Evolutionary conservation across 2,888 invertebrate species (phyloP).

Genomic region (Nymphalis c-album): DNA sequence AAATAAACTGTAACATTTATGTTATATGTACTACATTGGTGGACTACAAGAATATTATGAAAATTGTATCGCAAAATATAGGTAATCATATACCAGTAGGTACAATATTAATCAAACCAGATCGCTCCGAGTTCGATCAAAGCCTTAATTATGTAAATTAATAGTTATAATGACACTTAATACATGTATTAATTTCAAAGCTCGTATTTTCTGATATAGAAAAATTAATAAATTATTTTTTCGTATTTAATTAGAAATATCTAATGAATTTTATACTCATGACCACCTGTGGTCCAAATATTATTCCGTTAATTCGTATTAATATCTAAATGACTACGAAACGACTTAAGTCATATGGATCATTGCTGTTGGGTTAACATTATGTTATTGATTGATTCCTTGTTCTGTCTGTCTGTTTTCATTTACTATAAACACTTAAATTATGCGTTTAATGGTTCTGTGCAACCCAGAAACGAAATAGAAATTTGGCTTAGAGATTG

Average conservation of each 20-base stretch:
- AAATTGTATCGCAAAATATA: not conserved
- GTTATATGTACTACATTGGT: no score
- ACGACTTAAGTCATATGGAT: not conserved
- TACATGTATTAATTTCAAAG: constrained; percentile 20
- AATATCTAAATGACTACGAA: not conserved
- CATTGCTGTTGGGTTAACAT: no score
- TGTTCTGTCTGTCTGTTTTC: no score
- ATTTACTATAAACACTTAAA: no score
- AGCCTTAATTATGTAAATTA: constrained; percentile 22
- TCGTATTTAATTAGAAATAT: constrained; percentile 16
- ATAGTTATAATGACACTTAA: constrained; percentile 21
- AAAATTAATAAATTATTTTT: constrained; percentile 23
- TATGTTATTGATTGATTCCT: no score
- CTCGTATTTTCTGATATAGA: constrained; percentile 11
- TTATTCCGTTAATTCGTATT: constrained; percentile 7
- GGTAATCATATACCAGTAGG: not conserved
- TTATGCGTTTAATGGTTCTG: no score
- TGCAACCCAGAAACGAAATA: no score
- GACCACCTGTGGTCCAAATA: constrained; percentile 24
- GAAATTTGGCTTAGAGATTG: no score
- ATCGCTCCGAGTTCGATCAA: not conserved
- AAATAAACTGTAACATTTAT: no score
- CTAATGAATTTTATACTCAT: constrained; percentile 8
- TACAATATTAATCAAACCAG: constrained; percentile 10
- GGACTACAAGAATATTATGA: not conserved